Evolutionary conservation across 92 coral and sea anemone genomes (phyloP).

Genomic region (Phenganax marumi): DNA sequence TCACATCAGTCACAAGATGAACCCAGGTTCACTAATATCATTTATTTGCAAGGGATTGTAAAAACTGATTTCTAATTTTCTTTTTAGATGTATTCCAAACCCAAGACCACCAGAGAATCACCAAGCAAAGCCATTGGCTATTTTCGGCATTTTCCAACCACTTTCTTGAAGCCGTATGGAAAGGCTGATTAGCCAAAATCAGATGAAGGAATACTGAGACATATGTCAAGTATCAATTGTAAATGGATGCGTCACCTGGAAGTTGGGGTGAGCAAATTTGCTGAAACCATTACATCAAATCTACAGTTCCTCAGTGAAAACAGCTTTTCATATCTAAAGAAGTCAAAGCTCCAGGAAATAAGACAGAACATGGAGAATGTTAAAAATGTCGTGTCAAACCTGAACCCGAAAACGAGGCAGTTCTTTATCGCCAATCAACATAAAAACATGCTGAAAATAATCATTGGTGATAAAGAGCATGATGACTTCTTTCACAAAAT

Average conservation of each 20-base stretch:
- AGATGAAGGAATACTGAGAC: background rate
- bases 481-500: background rate
- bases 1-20: background rate
- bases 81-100: conserved; percentile 13
- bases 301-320: background rate
- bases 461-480: background rate
- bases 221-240: background rate
- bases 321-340: background rate
- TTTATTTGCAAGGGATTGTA: background rate
- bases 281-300: background rate
- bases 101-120: too few species aligned
- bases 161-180: conserved; percentile 3
- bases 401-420: background rate
- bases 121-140: background rate
- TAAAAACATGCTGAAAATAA: background rate
- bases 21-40: background rate
- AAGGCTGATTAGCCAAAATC: background rate
- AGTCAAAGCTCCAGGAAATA: background rate
- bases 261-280: background rate
- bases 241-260: background rate
- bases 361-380: background rate
- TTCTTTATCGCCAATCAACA: background rate
- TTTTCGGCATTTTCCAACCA: conserved; percentile 12
- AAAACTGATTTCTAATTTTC: too few species aligned
- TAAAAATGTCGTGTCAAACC: background rate